Evolutionary conservation across 2,797 vertebrate species (phyloP), one percentile per base, ranked within the genome.

Genomic region (Eurystomus glaucurus): DNA sequence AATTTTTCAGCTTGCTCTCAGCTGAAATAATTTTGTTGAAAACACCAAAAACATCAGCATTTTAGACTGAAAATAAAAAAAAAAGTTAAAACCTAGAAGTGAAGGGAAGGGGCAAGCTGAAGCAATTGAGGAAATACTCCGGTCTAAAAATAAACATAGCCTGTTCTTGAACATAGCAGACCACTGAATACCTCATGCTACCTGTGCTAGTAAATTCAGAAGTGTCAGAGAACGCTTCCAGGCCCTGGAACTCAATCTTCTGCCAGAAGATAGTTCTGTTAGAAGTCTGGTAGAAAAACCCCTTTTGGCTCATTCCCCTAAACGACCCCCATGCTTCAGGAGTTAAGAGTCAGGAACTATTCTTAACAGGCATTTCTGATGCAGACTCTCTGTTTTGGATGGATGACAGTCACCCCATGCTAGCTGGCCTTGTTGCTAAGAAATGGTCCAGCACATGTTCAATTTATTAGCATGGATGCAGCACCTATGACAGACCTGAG

Each of bases 51-150:
- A 64, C 2, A 75, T 8, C 17, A 51, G 7, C 5, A 65, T 70
- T 94, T 92, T 71, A 70, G 11, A 75, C 3, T 12, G 41, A 70
- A 88, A 88, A 41, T 8, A 4, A 75, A 75, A 92, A 71, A 15
- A 52, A 60, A 82, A 7, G 10, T 68, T 75, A 92, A 87, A 90
- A 55, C 15, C 23, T 35, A n/a, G 23, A 83, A 60, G 29, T 0
- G 21, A 2, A 5, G 5, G 1, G 3, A 23, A 58, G 7, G 6
- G 6, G 6, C 4, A 90, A 85, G 37, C 10, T 55, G 35, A 79
- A 69, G 20, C 10, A 70, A 60, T 43, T 45, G 29, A 66, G 29
- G 19, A 90, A 96, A 72, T 52, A 48, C 1, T 4, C 22, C 18
- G 85, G 14, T 15, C 57, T 58, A 50, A 66, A 89, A 88, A 62